phyloP scores from a whole-genome alignment of 1,140 invertebrate genomes.

The Bradysia coprophila region DNA sequence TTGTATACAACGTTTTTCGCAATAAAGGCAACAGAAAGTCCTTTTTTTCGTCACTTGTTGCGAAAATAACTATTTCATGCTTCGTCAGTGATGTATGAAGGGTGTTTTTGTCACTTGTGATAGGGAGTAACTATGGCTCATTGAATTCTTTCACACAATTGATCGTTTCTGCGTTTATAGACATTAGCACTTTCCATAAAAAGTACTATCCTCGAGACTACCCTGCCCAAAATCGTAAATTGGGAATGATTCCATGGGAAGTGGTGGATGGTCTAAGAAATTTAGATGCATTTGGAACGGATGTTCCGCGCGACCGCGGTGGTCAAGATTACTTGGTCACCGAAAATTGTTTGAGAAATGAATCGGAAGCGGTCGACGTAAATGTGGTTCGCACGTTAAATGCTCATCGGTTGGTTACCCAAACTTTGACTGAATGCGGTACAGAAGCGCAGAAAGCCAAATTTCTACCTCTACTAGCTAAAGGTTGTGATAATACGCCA shows the following conservation, averaged over 20 bases:
- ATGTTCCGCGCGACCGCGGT: slow-evolving; percentile 18
- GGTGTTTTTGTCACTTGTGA: no score
- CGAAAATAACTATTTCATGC: no score
- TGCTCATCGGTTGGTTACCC: slow-evolving; percentile 24
- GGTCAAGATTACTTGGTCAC: slow-evolving; percentile 25
- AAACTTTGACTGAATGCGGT: slow-evolving; percentile 25
- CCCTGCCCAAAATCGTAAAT: no score
- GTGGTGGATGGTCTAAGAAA: slow-evolving; percentile 6
- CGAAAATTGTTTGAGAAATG: slow-evolving; percentile 29
- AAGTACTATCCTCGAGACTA: no score
- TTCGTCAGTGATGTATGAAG: no score
- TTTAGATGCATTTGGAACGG: slow-evolving; percentile 19
- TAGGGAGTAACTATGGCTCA: no score
- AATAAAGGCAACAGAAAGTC: no score
- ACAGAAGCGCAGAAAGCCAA: slow-evolving; percentile 24
- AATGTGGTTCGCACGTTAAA: slow-evolving; percentile 23
- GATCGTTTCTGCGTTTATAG: no score
- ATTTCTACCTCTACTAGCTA: slow-evolving; percentile 27
- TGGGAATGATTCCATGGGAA: neutral
- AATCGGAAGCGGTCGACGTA: slow-evolving; percentile 21
- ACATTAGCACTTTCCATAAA: no score
- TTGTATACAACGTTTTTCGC: no score
- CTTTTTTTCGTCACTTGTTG: no score
- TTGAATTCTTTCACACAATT: no score
- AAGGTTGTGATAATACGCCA: neutral